Evolutionary conservation across 2,797 vertebrate species (phyloP), one percentile per base, ranked within the genome.

Genomic region (Pogoniulus pusillus): DNA sequence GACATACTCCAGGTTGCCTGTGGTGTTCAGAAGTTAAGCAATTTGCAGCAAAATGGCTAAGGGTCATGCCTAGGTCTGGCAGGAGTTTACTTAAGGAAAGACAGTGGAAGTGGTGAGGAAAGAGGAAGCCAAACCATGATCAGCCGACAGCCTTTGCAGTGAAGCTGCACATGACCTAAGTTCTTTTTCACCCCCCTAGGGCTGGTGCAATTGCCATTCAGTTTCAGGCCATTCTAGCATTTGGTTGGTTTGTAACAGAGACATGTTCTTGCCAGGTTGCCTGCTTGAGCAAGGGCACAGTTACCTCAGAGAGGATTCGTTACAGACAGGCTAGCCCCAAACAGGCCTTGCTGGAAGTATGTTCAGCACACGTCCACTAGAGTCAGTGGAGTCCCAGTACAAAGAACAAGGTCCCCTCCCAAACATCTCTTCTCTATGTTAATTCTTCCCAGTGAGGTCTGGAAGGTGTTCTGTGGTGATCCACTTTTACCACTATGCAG

Each of bases 301-400:
- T 39, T n/a, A 47, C 34, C 14, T 41, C 49, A 54, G 19, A 11
- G 41, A 69, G 8, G 49, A 7, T 22, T 68, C 58, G 13, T 62
- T 43, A 74, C 32, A 45, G 39, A 24, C 30, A 68, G 29, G 19
- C 30, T 35, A 27, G 55, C 55, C 41, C 34, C 63, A 14, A 34
- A 37, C 7, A 63, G 68, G 60, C 43, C 14, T 29, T 6, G 0
- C 66, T 73, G 60, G 35, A 24, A 0, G 0, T 20, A 8, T 32
- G n/a, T 49, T 17, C 63, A 63, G 57, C 23, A 37, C 15, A 20
- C 12, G 22, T 53, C 23, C 29, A 16, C 15, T 78, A 51, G 45
- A 68, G 12, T 6, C 69, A 51, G 17, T 6, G 53, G 43, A 73
- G 5, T 20, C 43, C 11, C 26, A 45, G 45, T 23, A 53, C 58